Conservation (phyloP, 2,113 vertebrate genomes). For the Cyphomyrus discorhynchus region DNA sequence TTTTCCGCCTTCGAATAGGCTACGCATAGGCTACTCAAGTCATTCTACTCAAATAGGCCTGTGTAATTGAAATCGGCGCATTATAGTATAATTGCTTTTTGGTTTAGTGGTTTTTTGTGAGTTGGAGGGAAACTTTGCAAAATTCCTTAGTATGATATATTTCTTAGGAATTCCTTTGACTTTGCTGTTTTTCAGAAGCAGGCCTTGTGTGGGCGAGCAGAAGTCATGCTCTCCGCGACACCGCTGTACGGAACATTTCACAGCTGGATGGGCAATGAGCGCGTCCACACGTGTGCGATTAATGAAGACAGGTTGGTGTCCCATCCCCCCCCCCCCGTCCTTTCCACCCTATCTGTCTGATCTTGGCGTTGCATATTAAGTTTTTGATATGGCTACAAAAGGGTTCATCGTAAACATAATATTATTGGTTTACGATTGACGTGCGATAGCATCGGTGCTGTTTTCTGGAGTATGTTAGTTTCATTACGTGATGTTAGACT, state of each 20-base stretch:
- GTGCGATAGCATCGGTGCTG: not conserved
- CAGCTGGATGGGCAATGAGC: conserved; percentile 79
- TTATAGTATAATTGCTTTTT: not conserved
- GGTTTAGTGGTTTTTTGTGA: not conserved
- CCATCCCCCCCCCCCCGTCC: not conserved
- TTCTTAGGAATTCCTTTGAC: not conserved
- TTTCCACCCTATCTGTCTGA: not conserved
- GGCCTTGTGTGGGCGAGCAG: conserved; percentile 51
- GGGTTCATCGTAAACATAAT: not conserved
- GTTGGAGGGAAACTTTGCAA: not conserved
- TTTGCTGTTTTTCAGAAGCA: conserved; percentile 51
- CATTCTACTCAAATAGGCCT: not conserved
- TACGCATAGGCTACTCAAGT: not conserved
- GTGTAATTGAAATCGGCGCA: not conserved
- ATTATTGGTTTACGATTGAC: not conserved
- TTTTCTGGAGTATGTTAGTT: not conserved
- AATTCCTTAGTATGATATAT: not conserved
- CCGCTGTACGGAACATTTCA: conserved; percentile 78
- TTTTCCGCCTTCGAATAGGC: not conserved
- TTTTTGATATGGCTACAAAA: not conserved
- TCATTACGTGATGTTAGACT: not conserved
- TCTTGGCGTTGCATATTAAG: not conserved
- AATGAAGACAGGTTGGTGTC: conserved; percentile 69
- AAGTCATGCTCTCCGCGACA: conserved; percentile 78
- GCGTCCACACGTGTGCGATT: conserved; percentile 79